Evolutionary conservation across 2,888 invertebrate genomes (phyloP).

Genomic region (Drosophila limbata): DNA sequence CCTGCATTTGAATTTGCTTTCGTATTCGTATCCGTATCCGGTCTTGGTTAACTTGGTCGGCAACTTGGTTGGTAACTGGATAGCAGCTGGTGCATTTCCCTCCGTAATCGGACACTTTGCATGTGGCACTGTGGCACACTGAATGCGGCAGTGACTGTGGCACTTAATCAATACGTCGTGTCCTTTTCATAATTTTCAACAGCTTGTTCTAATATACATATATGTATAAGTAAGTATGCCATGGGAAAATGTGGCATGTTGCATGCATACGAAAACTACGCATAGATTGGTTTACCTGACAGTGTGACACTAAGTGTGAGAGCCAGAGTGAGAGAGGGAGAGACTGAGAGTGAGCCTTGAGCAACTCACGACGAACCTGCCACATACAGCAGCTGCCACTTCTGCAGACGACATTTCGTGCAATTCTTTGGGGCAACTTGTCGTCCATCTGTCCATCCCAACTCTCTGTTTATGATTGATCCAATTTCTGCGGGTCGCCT

Average conservation of each 20-base stretch:
- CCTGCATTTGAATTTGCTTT: neutral
- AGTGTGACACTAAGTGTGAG: neutral
- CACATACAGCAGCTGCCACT: slow-evolving; percentile 22
- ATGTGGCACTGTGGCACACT: slow-evolving; percentile 53
- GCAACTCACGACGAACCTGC: slow-evolving; percentile 60
- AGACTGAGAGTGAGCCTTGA: slow-evolving; percentile 18
- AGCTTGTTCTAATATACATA: slow-evolving; percentile 63
- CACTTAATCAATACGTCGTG: slow-evolving; percentile 49
- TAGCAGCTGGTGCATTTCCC: slow-evolving; percentile 68
- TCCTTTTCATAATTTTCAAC: slow-evolving; percentile 63
- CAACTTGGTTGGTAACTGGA: slow-evolving; percentile 44
- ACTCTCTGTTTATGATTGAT: slow-evolving; percentile 65
- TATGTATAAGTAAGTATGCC: slow-evolving; percentile 8
- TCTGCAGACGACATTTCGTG: slow-evolving; percentile 50
- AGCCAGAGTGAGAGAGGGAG: neutral
- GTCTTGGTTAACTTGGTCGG: slow-evolving; percentile 18
- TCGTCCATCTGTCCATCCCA: slow-evolving; percentile 23
- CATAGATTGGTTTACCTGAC: slow-evolving; percentile 56
- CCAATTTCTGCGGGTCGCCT: slow-evolving; percentile 79
- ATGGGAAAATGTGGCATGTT: slow-evolving; percentile 57
- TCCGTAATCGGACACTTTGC: slow-evolving; percentile 68
- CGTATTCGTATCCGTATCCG: slow-evolving; percentile 66
- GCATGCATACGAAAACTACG: slow-evolving; percentile 21
- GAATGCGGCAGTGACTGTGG: neutral
- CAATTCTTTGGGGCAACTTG: slow-evolving; percentile 37